Percentiles rank a stretch among this genome's conserved stretches.
phyloP scores from a whole-genome alignment of 2,888 invertebrate genomes.

The Scaptomyza tumidula region DNA sequence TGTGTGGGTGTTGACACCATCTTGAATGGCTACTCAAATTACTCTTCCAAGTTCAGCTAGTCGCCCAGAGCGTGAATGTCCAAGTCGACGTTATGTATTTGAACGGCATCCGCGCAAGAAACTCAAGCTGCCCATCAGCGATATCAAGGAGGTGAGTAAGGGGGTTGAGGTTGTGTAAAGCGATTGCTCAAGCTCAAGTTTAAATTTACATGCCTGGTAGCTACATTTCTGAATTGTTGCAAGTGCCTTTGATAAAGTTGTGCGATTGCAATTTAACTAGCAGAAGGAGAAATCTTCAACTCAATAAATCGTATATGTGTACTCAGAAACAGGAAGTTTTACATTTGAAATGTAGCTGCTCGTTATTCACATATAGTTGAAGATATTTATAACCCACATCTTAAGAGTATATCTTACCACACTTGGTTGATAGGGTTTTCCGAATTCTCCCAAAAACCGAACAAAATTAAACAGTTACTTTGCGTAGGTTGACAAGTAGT shows the following conservation, averaged over 20 bases:
- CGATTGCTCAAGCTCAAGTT: not conserved
- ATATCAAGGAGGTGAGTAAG: constrained; percentile 90
- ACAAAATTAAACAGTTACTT: not conserved
- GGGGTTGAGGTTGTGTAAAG: not conserved
- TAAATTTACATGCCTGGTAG: not conserved
- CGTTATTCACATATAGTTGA: not conserved
- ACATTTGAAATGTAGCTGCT: not conserved
- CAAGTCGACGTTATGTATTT: constrained; percentile 94
- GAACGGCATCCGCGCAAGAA: constrained; percentile 94
- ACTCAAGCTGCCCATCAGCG: constrained; percentile 91
- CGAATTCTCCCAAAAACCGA: too few relatives aligned
- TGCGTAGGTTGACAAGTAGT: not conserved
- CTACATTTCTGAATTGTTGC: not conserved
- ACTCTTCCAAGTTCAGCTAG: constrained; percentile 86
- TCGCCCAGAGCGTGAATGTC: constrained; percentile 94
- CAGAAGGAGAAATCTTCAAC: not conserved
- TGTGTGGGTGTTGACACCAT: constrained; percentile 62
- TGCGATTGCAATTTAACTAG: not conserved
- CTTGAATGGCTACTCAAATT: constrained; percentile 1
- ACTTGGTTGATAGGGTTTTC: too few relatives aligned
- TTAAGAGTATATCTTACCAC: too few relatives aligned
- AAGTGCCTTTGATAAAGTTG: constrained; percentile 3
- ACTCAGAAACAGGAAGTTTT: not conserved
- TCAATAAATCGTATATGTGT: not conserved
- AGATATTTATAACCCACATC: not conserved